These are phyloP conservation scores for Meda fulgida DNA, from an alignment of 2,797 vertebrate genomes.

Conservation along the genomic window DNA sequence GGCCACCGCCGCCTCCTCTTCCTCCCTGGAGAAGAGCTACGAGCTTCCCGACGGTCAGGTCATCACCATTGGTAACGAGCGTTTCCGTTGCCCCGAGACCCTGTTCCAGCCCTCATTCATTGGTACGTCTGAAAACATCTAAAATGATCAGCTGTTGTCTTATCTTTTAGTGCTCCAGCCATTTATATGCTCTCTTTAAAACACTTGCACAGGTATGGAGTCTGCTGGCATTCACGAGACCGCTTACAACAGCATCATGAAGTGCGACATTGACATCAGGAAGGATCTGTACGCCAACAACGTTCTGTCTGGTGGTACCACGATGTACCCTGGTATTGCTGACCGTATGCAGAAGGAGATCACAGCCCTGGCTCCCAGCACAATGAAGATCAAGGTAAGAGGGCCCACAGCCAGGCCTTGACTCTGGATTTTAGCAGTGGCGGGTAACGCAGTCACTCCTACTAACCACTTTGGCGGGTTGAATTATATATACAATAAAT, in stretches of 20 bases:
- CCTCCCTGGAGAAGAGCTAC: slow-evolving; percentile 85
- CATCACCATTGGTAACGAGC: slow-evolving; percentile 97
- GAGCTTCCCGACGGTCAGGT: slow-evolving; percentile 97
- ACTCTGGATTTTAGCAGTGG: too few relatives aligned
- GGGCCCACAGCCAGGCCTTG: too few relatives aligned
- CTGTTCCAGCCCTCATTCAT: slow-evolving; percentile 98
- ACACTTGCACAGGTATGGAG: slow-evolving; percentile 87
- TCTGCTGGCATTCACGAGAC: slow-evolving; percentile 98
- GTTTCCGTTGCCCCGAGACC: slow-evolving; percentile 97
- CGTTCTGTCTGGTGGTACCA: slow-evolving; percentile 95
- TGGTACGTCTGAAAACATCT: slow-evolving; percentile 73
- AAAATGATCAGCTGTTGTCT: neutral
- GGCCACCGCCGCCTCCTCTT: slow-evolving; percentile 84
- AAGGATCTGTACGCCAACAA: slow-evolving; percentile 99
- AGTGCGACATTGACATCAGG: slow-evolving; percentile 98
- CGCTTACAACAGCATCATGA: slow-evolving; percentile 99
- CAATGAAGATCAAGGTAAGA: slow-evolving; percentile 97
- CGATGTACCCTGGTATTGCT: slow-evolving; percentile 98
- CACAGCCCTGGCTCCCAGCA: slow-evolving; percentile 96
- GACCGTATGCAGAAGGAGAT: slow-evolving; percentile 99
- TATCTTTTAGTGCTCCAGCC: neutral
- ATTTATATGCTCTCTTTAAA: neutral
- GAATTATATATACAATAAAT: too few relatives aligned
- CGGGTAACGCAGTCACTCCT: too few relatives aligned
- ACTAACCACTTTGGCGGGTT: too few relatives aligned